These are phyloP conservation scores for Phoronis australis DNA, from an alignment of 2,888 invertebrate genomes.

Conservation along the genomic window DNA sequence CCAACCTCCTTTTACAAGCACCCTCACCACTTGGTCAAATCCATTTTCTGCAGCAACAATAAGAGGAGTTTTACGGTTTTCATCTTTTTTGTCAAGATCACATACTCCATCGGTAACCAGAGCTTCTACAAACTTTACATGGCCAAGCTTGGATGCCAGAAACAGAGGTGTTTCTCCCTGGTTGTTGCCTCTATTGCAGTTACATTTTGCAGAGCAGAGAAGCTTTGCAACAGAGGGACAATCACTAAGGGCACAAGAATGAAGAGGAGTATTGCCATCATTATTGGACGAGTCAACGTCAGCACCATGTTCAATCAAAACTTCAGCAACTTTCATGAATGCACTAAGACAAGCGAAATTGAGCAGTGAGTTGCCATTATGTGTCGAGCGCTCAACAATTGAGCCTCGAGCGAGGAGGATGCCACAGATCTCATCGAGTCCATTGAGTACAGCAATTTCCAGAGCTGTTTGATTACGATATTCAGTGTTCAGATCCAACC, in stretches of 20 bases:
- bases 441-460: slow-evolving; percentile 39
- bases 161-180: slow-evolving; percentile 34
- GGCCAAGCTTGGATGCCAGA: slow-evolving; percentile 21
- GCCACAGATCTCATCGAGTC: slow-evolving; percentile 31
- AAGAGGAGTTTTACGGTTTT: slow-evolving; percentile 28
- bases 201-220: slow-evolving; percentile 24
- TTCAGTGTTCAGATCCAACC: slow-evolving; percentile 46
- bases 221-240: slow-evolving; percentile 18
- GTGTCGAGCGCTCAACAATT: slow-evolving; percentile 37
- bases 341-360: slow-evolving; percentile 40
- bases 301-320: slow-evolving; percentile 33
- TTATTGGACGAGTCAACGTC: slow-evolving; percentile 37
- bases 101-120: slow-evolving; percentile 26
- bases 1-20: slow-evolving; percentile 30
- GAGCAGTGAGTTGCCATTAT: slow-evolving; percentile 37
- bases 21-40: slow-evolving; percentile 19
- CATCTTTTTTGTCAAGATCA: slow-evolving; percentile 28
- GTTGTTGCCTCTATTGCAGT: slow-evolving; percentile 24
- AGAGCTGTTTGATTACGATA: slow-evolving; percentile 41
- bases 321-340: slow-evolving; percentile 22
- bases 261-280: slow-evolving; percentile 32
- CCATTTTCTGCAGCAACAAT: slow-evolving; percentile 27
- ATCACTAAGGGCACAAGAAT: slow-evolving; percentile 35
- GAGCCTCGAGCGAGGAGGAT: slow-evolving; percentile 37
- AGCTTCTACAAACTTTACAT: slow-evolving; percentile 23